A percentile compares a stretch with the other conserved stretches of the same genome.
These are phyloP conservation scores for Poeciliopsis retropinna DNA, from an alignment of 2,113 vertebrate genomes.

Conservation along the genomic window DNA sequence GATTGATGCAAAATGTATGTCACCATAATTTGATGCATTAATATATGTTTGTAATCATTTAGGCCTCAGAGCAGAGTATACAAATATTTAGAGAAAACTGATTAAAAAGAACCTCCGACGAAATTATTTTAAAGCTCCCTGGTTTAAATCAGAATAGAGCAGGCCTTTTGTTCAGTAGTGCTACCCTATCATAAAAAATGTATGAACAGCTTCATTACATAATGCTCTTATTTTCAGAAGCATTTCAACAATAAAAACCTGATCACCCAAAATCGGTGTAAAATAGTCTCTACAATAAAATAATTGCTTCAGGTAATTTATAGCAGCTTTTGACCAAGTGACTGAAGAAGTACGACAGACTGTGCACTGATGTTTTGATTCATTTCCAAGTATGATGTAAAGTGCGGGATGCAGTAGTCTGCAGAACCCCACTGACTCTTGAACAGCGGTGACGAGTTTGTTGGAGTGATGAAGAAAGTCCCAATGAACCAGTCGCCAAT, in stretches of 20 bases:
- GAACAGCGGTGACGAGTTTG: too few species aligned
- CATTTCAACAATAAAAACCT: not conserved
- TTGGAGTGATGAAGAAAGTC: too few species aligned
- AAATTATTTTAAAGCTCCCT: not conserved
- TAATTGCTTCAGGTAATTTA: not conserved
- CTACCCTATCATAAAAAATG: not conserved
- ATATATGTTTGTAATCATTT: not conserved
- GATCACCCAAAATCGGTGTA: not conserved
- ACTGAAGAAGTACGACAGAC: not conserved
- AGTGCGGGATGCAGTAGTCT: not conserved
- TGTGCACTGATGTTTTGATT: not conserved
- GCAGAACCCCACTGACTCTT: too few species aligned
- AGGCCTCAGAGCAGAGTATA: not conserved
- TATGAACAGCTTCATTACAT: not conserved
- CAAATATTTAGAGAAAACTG: not conserved
- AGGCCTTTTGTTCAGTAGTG: not conserved
- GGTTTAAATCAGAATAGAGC: not conserved
- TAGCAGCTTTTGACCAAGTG: not conserved
- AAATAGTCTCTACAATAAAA: not conserved
- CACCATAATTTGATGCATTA: not conserved
- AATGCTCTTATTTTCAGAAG: not conserved
- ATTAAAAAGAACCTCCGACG: not conserved
- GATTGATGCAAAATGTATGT: not conserved
- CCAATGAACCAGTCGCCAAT: too few species aligned
- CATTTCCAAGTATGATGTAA: too few species aligned